A percentile compares a stretch with the other conserved stretches of the same genome.
Conservation (phyloP, 2,888 invertebrate species). For the Bellardia pandia region DNA sequence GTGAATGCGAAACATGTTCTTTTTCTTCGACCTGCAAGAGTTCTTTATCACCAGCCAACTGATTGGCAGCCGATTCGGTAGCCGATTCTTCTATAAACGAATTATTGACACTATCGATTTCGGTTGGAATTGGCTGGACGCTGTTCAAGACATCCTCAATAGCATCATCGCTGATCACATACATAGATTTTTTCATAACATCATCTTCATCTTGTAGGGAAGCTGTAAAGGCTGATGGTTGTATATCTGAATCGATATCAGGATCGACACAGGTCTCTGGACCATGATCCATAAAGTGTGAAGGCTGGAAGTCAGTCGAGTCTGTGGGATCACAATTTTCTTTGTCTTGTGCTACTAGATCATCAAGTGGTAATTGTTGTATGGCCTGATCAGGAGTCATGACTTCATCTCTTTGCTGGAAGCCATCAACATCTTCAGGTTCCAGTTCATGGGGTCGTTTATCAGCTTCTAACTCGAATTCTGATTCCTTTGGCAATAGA, state of each 20-base stretch:
- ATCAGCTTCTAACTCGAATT: conserved; percentile 82
- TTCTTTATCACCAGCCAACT: conserved; percentile 76
- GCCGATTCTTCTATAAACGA: conserved; percentile 76
- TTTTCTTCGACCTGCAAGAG: conserved; percentile 80
- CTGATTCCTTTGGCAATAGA: conserved; percentile 79
- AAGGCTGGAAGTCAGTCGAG: conserved; percentile 63
- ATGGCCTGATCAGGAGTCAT: conserved; percentile 52
- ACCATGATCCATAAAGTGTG: conserved; percentile 77
- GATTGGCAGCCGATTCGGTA: conserved; percentile 47
- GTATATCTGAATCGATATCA: conserved; percentile 64
- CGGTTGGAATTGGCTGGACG: conserved; percentile 81
- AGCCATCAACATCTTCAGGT: conserved; percentile 74
- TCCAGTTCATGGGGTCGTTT: conserved; percentile 82
- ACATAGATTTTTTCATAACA: conserved; percentile 80
- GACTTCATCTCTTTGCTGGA: conserved; percentile 57
- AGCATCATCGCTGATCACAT: conserved; percentile 76
- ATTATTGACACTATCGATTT: conserved; percentile 74
- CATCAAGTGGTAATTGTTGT: conserved; percentile 52
- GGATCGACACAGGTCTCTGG: conserved; percentile 80
- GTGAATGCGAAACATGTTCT: conserved; percentile 80
- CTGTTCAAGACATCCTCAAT: conserved; percentile 82
- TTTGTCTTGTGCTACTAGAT: conserved; percentile 8
- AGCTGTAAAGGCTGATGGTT: conserved; percentile 75
- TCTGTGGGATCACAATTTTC: conserved; percentile 32
- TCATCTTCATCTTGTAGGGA: conserved; percentile 71